A percentile compares a stretch with the other conserved stretches of the same genome.
Conservation (phyloP, 2,113 vertebrate species). For the Nettapus auritus region DNA sequence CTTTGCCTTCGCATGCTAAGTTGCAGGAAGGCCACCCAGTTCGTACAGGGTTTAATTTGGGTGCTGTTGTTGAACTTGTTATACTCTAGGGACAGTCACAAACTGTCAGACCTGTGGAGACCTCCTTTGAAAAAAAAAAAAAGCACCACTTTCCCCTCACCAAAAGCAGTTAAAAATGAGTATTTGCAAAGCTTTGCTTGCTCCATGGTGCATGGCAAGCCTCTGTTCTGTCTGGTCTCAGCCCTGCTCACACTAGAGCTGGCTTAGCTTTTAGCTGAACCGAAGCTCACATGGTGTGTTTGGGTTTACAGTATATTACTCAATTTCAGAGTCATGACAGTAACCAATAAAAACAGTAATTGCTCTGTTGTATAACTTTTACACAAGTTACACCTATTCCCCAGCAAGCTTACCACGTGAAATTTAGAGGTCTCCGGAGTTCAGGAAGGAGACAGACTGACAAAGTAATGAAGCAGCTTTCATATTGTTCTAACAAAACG, state of each 20-base stretch:
- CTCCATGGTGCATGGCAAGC: not conserved
- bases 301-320: not conserved
- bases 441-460: not conserved
- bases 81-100: not conserved
- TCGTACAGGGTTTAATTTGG: not conserved
- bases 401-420: not conserved
- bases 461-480: not conserved
- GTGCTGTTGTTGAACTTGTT: not conserved
- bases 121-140: not conserved
- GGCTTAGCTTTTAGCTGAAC: not conserved
- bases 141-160: not conserved
- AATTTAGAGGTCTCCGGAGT: not conserved
- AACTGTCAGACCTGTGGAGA: not conserved
- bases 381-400: not conserved
- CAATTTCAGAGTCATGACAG: not conserved
- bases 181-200: not conserved
- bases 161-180: not conserved
- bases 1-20: not conserved
- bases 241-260: not conserved
- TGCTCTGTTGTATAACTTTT: not conserved
- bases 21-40: rapidly evolving
- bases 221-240: not conserved
- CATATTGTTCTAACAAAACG: not conserved
- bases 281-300: rapidly evolving
- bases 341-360: not conserved